Evolutionary conservation across 2,113 vertebrate species (phyloP), one percentile per base, ranked within the genome.

Genomic region (Platysteira castanea): DNA sequence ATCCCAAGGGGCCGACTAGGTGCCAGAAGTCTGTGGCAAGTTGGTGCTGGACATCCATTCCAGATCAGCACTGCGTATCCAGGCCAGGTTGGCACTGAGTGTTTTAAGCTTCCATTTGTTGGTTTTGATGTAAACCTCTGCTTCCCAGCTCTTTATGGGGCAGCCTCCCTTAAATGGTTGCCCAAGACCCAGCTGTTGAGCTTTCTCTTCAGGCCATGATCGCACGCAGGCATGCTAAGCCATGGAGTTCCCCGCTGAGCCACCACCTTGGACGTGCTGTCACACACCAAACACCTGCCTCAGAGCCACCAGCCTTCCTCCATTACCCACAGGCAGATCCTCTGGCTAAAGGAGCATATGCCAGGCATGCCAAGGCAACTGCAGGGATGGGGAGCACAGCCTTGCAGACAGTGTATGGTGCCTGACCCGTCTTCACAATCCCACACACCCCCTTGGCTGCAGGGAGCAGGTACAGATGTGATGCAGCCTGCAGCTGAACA

Each of bases 401-500:
- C 46, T 47, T 31, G 65, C 54, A 60, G 46, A 19, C 1, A 0
- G 24, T 1, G 10, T 2, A 1, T 4, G 24, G 37, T 33, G 22
- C 56, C 52, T 33, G 57, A 53, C 12, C 22, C 4, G 2, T 28
- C 20, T 2, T 2, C 56, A 52, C 52, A 35, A 13, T 2, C 3
- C n/a, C 54, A 41, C 0, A 0, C 20, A 27, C 2, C 15, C 5
- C 16, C 11, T 44, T 0, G 1, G 53, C 60, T 57, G 77, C 0
- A 0, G 22, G 53, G 33, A 83, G 33, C 12, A 3, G 47, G 41
- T 65, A 28, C 54, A 37, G 42, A 20, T 8, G 3, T 4, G 1
- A 41, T 6, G 10, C 42, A 64, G 46, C 31, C 65, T 59, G 85
- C 21, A 33, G 30, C 74, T 27, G 9, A 65, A n/a, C 24, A 49